Evolutionary conservation across 1,140 invertebrate species (phyloP).

Genomic region (Plutomurus gul): DNA sequence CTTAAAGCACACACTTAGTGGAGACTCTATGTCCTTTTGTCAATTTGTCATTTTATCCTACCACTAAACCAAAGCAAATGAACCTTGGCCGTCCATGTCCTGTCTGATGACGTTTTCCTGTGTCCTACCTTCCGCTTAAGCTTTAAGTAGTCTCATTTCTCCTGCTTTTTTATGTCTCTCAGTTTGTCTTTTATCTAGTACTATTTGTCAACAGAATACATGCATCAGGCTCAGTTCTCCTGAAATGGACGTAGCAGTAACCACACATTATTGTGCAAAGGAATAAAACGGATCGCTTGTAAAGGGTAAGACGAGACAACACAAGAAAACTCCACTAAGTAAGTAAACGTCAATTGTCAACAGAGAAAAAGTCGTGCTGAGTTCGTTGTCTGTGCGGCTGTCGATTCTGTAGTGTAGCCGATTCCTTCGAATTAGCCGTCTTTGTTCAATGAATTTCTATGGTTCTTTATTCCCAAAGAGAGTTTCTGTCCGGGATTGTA

Average conservation of each 20-base stretch:
- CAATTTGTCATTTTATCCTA: constrained; percentile 37
- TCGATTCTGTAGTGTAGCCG: not conserved
- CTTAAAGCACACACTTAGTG: constrained; percentile 26
- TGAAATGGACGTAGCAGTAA: not conserved
- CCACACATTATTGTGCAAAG: not conserved
- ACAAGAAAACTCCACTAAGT: not conserved
- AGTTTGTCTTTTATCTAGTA: no score
- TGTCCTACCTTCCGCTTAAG: not conserved
- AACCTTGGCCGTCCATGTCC: constrained; percentile 3
- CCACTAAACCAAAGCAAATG: constrained; percentile 21
- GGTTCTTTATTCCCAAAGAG: constrained; percentile 10
- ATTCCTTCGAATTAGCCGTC: constrained; percentile 13
- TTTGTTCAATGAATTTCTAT: constrained; percentile 12
- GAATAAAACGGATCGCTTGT: not conserved
- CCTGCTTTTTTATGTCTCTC: no score
- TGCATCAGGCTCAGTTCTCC: not conserved
- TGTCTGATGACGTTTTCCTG: not conserved
- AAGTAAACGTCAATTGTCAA: constrained; percentile 12
- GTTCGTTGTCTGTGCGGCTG: not conserved
- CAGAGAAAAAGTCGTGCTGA: not conserved
- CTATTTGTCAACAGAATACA: not conserved
- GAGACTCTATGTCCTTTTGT: constrained; percentile 27
- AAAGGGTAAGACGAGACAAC: not conserved
- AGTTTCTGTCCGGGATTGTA: not conserved
- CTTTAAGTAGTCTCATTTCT: no score